Base-by-base conservation (phyloP, 2,888 invertebrate species). In the Trileptium ribeirensis region DNA sequence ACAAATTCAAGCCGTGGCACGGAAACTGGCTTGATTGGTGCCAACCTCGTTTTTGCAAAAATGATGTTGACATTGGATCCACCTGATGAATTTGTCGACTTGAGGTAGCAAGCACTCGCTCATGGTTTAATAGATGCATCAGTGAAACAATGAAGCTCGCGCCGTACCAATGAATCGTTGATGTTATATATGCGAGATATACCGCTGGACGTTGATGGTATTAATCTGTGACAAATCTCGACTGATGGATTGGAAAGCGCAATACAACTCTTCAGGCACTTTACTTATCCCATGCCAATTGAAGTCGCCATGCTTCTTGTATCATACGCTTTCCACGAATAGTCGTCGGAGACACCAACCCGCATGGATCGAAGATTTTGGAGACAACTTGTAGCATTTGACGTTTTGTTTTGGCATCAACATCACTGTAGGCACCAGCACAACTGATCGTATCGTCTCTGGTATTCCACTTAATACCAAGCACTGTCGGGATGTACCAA, bases 231-330 rank as follows among this genome's bases (percentile, higher is more conserved):
- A n/a, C n/a, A n/a, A n/a, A n/a, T n/a, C n/a, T n/a, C n/a, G n/a
- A n/a, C n/a, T n/a, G n/a, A n/a, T n/a, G n/a, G n/a, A n/a, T n/a
- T n/a, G n/a, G n/a, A n/a, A 2, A 75, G n/a, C n/a, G n/a, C n/a
- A 38, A 3, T 24, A 33, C 33, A 36, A 75, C 36, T 37, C 8
- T 24, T 8, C 8, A 3, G 31, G 33, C 77, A 75, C 8, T 75
- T 0, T 51, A 51, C 2, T 84, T 83, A 83, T 87, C 86, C 86
- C 86, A 86, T 0, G 78, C 82, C 1, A 83, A 3, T 0, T 83
- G 74, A 24, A 67, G 37, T 34, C 80, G 79, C 85, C 86, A 87
- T 0, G 86, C 37, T 19, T 82, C 39, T 82, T 87, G 86, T 37
- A 87, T 75, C 2, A 86, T 38, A 1, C 84, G 82, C 74, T 86